Conservation (phyloP, 2,113 vertebrate genomes). For the Poeciliopsis prolifica region DNA sequence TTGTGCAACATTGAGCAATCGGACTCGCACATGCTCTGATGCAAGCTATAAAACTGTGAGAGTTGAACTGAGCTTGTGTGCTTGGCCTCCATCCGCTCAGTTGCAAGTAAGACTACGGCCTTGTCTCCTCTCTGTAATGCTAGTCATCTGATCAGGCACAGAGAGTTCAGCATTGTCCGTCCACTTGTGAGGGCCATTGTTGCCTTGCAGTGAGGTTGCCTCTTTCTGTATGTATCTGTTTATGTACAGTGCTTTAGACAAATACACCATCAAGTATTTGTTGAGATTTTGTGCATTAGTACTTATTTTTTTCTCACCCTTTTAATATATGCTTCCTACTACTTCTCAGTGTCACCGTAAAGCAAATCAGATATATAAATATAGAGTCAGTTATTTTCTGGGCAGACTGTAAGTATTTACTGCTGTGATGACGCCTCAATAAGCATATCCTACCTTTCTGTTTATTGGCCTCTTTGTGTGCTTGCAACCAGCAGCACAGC, state of each 20-base stretch:
- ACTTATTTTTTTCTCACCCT: neutral
- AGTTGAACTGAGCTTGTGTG: slow-evolving; percentile 69
- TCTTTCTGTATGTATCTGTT: slow-evolving; percentile 55
- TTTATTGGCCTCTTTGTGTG: slow-evolving; percentile 36
- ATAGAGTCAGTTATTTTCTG: neutral
- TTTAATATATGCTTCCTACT: neutral
- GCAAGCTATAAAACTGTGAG: slow-evolving; percentile 58
- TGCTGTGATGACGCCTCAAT: slow-evolving; percentile 5
- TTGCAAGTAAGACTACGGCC: slow-evolving; percentile 75
- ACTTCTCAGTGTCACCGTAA: neutral
- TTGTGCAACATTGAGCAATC: slow-evolving; percentile 62
- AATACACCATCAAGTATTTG: neutral
- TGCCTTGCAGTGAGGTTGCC: slow-evolving; percentile 64
- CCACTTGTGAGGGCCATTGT: slow-evolving; percentile 78
- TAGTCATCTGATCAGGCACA: slow-evolving; percentile 79
- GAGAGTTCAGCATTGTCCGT: slow-evolving; percentile 76
- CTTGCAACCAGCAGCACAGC: slow-evolving; percentile 39
- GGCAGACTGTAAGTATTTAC: neutral
- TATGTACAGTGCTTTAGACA: slow-evolving; percentile 42
- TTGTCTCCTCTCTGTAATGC: slow-evolving; percentile 78
- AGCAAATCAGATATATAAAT: neutral
- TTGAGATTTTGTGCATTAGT: neutral
- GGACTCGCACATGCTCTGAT: slow-evolving; percentile 44
- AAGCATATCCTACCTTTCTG: slow-evolving; percentile 36
- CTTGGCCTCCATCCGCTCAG: slow-evolving; percentile 57